phyloP scores from a whole-genome alignment of 30 jellyfish, hydroid and myxozoan genomes.

The Phacellophora camtschatica region DNA sequence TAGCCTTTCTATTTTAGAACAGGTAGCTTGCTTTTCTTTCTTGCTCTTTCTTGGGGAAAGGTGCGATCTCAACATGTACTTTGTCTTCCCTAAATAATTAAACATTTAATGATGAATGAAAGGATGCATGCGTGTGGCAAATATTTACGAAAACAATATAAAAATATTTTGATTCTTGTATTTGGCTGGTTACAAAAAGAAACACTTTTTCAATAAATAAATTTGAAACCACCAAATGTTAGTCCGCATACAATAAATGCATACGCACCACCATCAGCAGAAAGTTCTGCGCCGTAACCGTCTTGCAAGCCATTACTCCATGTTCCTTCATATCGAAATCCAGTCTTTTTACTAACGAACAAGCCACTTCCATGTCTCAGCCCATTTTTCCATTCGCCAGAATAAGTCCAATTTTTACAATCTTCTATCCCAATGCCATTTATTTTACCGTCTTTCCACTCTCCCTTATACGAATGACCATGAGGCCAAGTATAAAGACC shows the following conservation, averaged over 20 bases:
- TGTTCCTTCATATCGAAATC: slow-evolving; percentile 86
- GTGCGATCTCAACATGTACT: no score
- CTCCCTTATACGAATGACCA: slow-evolving; percentile 74
- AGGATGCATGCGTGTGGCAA: no score
- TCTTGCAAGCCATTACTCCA: slow-evolving; percentile 89
- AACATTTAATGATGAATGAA: no score
- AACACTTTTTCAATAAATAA: no score
- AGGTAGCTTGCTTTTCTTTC: no score
- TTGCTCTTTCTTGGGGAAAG: no score
- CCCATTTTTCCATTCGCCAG: slow-evolving; percentile 94
- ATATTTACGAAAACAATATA: no score
- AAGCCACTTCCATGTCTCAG: slow-evolving; percentile 90
- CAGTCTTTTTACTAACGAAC: slow-evolving; percentile 18
- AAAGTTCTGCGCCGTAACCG: slow-evolving; percentile 92
- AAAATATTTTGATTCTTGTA: no score
- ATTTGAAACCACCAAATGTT: not conserved
- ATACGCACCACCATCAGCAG: slow-evolving; percentile 82
- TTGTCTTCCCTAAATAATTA: no score
- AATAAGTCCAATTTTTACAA: slow-evolving; percentile 51
- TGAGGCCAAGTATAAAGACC: slow-evolving; percentile 93
- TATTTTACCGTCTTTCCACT: slow-evolving; percentile 91
- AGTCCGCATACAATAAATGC: not conserved
- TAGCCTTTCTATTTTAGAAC: no score
- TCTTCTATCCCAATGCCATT: slow-evolving; percentile 86
- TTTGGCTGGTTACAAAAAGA: no score